Evolutionary conservation across 2,888 invertebrate genomes (phyloP), one percentile per base, ranked within the genome.

Genomic region (Amblyjoppa proteus): DNA sequence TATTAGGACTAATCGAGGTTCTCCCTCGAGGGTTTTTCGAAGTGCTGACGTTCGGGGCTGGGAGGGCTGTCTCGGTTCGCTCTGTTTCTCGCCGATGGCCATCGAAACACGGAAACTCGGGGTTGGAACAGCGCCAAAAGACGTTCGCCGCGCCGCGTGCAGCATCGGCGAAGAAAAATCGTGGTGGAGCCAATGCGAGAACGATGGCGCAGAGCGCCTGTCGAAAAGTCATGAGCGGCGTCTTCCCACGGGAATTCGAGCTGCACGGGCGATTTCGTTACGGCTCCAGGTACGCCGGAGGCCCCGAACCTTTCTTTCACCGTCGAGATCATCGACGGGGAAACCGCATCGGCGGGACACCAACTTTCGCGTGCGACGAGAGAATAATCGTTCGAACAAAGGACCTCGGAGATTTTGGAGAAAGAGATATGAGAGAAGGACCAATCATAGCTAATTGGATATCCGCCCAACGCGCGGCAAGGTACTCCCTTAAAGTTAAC

Each of bases 1-100:
- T 79, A 85, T 82, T 85, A 79, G 66, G 64, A 31, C 85, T 85
- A 85, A 85, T 85, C 82, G 75, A 79, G 34, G 25, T 56, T 70
- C 41, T 49, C 34, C 7, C 70, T 56, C 25, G 41, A 49, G 34
- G 34, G 34, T 64, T 64, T 64, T 64, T 66, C 66, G 25, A 76
- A 51, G 64, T 49, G 64, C 28, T 64, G 45, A 31, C 13, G 0
- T 25, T 34, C 58, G 28, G 7, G 1, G 11, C 41, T 25, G 7
- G 28, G 58, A n/a, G 31, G 58, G 25, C 25, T 53, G 53, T 28
- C 58, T 7, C 20, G 20, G 41, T 76, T 45, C 75, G 75, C 75
- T 84, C 53, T 45, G 28, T 34, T 61, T 74, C 73, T 51, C 51
- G 28, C 49, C 68, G 28, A 53, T n/a, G 58, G 41, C 61, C 82